These are phyloP conservation scores for Ephydatia muelleri DNA, from an alignment of 37 sponge, comb jelly and placozoan species.

Conservation along the genomic window DNA sequence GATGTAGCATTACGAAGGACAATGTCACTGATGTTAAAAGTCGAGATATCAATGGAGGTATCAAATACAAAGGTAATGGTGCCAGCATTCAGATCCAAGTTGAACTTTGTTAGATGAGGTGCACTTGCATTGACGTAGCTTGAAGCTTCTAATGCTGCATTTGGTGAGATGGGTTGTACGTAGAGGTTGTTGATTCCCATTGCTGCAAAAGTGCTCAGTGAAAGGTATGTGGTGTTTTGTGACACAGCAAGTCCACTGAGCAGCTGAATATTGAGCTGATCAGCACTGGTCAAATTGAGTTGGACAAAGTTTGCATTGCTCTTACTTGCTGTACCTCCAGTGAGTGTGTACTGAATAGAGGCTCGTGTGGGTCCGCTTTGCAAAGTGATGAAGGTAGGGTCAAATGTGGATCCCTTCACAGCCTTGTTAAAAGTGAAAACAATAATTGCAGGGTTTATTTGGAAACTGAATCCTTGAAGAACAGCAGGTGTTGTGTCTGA, in stretches of 20 bases:
- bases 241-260: slow-evolving; percentile 52
- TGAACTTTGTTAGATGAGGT: slow-evolving; percentile 58
- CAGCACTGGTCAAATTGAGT: slow-evolving; percentile 49
- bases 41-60: slow-evolving; percentile 55
- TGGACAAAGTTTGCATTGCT: slow-evolving; percentile 16
- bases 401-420: slow-evolving; percentile 66
- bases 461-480: slow-evolving; percentile 60
- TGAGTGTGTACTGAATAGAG: slow-evolving; percentile 62
- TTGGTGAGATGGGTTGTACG: slow-evolving; percentile 46
- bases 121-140: slow-evolving; percentile 45
- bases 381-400: slow-evolving; percentile 68
- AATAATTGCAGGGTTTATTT: slow-evolving; percentile 67
- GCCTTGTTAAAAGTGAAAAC: slow-evolving; percentile 76
- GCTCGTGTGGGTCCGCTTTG: slow-evolving; percentile 45
- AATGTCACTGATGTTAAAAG: slow-evolving; percentile 42
- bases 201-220: slow-evolving; percentile 57
- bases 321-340: slow-evolving; percentile 52
- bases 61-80: slow-evolving; percentile 65
- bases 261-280: slow-evolving; percentile 58
- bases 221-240: slow-evolving; percentile 66
- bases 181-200: slow-evolving; percentile 57
- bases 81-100: slow-evolving; percentile 77
- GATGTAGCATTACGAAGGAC: slow-evolving; percentile 46
- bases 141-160: slow-evolving; percentile 34
- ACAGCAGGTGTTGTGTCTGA: slow-evolving; percentile 56